phyloP scores from a whole-genome alignment of 2,113 vertebrate genomes.

The Talpa occidentalis region DNA sequence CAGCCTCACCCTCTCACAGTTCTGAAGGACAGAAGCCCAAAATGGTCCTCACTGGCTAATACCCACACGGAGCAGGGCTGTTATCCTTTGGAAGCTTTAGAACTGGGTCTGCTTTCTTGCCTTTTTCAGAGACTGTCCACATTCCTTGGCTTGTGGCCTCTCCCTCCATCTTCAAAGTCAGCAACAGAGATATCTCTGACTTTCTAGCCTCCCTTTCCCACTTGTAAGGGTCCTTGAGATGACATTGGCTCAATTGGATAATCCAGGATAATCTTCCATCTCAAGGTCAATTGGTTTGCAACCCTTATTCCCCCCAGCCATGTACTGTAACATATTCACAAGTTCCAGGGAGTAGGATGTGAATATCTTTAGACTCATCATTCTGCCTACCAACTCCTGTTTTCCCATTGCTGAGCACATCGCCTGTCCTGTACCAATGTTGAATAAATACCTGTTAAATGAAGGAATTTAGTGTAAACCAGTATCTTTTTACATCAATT shows the following conservation, averaged over 20 bases:
- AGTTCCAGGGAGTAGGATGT: neutral
- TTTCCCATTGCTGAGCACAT: neutral
- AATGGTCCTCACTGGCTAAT: neutral
- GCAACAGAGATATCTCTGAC: neutral
- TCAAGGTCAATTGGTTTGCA: neutral
- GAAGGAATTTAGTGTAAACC: neutral
- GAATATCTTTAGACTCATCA: neutral
- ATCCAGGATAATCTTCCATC: neutral
- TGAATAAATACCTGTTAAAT: neutral
- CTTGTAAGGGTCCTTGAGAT: neutral
- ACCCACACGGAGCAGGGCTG: neutral
- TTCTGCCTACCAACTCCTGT: neutral
- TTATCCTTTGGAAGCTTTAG: neutral
- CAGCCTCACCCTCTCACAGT: neutral
- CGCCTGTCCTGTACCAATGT: neutral
- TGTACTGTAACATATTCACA: neutral
- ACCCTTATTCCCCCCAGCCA: neutral
- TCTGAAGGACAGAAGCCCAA: neutral
- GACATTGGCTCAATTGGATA: neutral
- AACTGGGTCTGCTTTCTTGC: neutral
- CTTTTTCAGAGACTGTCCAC: neutral
- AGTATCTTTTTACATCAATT: neutral
- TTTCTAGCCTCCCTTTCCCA: neutral
- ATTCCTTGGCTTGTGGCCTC: neutral
- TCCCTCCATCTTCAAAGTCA: neutral